Evolutionary conservation across 1,140 invertebrate species (phyloP), one percentile per base, ranked within the genome.

Genomic region (Drosophila ironensis): DNA sequence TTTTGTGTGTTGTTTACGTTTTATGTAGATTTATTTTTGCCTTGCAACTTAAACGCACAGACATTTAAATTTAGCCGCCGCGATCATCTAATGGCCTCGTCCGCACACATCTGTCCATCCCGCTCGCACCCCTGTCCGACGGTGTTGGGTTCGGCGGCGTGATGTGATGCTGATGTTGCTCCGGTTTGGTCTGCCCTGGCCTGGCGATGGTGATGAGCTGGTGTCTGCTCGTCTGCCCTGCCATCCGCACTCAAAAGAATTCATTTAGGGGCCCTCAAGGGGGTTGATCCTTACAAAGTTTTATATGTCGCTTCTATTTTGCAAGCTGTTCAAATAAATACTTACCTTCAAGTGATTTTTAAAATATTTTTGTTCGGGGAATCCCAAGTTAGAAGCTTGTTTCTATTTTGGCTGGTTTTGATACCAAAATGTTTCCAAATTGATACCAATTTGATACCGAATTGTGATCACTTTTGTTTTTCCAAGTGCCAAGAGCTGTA

Each of bases 1-100:
- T 41, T 61, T 59, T 74, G 53, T 63, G 48, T 64, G 70, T 72
- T 66, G 69, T 72, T 72, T 72, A 72, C 56, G 41, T 72, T 72
- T 72, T 73, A 73, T 82, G 63, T 84, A 73, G 63, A 84, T 82
- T 84, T 82, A 82, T 82, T 84, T 82, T 84, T 84, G 68, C 72
- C 59, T 73, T 82, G 73, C 77, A 87, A 87, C 66, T 75, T 68
- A 86, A 86, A 86, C 80, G 80, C 75, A 86, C 80, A 87, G 71
- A 75, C 71, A 75, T 86, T 75, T 86, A 86, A 86, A 86, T 86
- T 80, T 86, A 86, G 80, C 56, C 54, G 41, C 51, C 24, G 54
- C 73, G 74, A 84, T 78, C 73, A 78, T 82, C 78, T 81, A 84
- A 81, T 77, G 77, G 78, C 80, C 80, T 78, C 78, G 69, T 48